Base-by-base conservation (phyloP, 30 jellyfish, hydroid and myxozoan species). In the Pseudorhiza aurosa region DNA sequence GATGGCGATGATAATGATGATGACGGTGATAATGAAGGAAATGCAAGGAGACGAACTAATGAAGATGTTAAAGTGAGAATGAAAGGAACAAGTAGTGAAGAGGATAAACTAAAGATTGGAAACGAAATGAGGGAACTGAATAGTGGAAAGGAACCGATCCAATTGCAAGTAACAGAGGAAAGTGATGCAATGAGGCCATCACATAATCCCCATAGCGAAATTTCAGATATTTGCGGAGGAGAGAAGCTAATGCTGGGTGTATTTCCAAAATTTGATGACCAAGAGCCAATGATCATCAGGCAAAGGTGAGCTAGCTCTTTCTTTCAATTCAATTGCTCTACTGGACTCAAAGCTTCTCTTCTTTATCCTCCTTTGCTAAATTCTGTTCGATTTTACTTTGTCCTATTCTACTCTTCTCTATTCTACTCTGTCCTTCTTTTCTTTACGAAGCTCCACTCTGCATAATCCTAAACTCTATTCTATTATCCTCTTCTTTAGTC, bases 191-290 rank as follows among this genome's bases (percentile, higher is more conserved):
- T 46, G 8, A 60, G 57, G 28, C 33, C 62, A 36, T 59, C 72
- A 4, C 39, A 1, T n/a, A 70, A 84, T 17, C 82, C 47, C 18
- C 70, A 75, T 31, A 35, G 49, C 24, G 60, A 75, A 17, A 35
- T 85, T 45, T 81, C 79, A 12, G 87, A 85, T 30, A 25, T 40
- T 12, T 85, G 26, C 75, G 87, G 87, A 17, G 96, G 96, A 11
- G 87, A 74, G 45, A 85, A 22, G 46, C 10, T 44, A 1, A 14
- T 51, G 46, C 81, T 85, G 32, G 86, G 72, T 1, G 72, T 85
- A 22, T 63, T 85, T 18, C 45, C 45, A 10, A 65, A 60, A 33
- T 75, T 67, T 58, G 85, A 58, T 24, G 81, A 58, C 24, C 75
- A 75, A 55, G 88, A 73, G 22, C 89, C 79, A 36, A 44, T 72